Conservation (phyloP, 2,797 vertebrate genomes). For the Anguilla marmorata region DNA sequence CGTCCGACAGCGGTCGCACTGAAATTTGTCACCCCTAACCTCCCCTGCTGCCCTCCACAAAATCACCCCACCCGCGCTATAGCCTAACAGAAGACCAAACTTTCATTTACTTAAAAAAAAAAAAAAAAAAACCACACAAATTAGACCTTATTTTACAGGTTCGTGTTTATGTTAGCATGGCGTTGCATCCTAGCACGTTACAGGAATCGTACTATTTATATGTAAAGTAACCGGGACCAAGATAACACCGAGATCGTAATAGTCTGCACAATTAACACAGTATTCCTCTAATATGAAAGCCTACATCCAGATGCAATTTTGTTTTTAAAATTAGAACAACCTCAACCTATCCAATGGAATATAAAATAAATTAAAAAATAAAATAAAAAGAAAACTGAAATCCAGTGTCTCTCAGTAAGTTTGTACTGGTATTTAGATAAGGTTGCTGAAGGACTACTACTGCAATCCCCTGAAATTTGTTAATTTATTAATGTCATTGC, state of each 20-base stretch:
- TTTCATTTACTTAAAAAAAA: neutral
- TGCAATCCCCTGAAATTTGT: neutral
- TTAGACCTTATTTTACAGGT: neutral
- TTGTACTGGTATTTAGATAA: neutral
- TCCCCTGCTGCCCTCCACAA: neutral
- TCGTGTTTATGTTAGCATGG: neutral
- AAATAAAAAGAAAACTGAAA: neutral
- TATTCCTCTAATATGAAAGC: neutral
- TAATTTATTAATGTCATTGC: neutral
- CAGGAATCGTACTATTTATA: neutral
- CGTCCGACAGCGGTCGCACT: slow-evolving; percentile 19
- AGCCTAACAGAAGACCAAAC: neutral
- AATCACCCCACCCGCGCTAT: neutral
- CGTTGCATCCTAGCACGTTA: neutral
- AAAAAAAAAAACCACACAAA: neutral
- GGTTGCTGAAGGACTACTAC: neutral
- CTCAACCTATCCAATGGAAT: no score
- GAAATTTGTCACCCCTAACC: slow-evolving; percentile 4
- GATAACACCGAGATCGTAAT: neutral
- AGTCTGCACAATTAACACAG: neutral
- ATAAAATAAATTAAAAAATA: neutral
- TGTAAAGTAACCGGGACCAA: neutral
- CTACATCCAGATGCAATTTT: neutral
- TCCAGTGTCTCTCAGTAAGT: neutral
- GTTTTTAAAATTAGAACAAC: neutral